Evolutionary conservation across 53 echinoderm and acorn worm species (phyloP), one percentile per base, ranked within the genome.

Genomic region (Patiria pectinifera): DNA sequence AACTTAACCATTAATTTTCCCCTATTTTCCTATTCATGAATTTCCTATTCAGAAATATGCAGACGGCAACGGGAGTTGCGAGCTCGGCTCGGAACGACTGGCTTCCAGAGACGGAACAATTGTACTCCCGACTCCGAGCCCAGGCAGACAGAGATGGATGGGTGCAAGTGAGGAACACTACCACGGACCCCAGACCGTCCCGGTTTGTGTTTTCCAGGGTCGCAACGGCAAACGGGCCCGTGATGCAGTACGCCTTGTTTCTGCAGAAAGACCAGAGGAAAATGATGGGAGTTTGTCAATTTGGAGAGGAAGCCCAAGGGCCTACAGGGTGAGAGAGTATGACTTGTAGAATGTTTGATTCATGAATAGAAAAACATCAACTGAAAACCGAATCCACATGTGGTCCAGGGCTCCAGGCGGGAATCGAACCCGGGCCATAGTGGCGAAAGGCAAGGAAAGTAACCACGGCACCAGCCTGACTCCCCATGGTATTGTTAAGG

Each of bases 221-320:
- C 12, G 23, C 25, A 10, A 90, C 90, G 14, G 80, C 62, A 8
- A 81, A 90, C 10, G 90, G 90, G 14, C 90, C 66, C 6, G 81
- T 90, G 11, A 90, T 90, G n/a, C 81, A 90, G 4, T 69, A 90
- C 45, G 90, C 90, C 69, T 15, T 90, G 46, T 90, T 90, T 46
- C 1, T 90, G 45, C 80, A 90, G 24, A 63, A 80, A 48, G 80
- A 69, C 25, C 24, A 81, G 5, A 62, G 24, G 81, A 81, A 46
- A 23, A 6, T 90, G 46, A 58, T 58, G 46, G 90, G 90, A 7
- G 90, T 90, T 62, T 90, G 90, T 45, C 90, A 90, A 63, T 90
- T 90, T 81, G 90, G 90, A n/a, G 45, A 45, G 21, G 80, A 90
- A 63, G 90, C 90, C 0, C 80, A 90, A 45, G 90, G 90, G 11